Evolutionary conservation across 2,797 vertebrate genomes (phyloP).

Genomic region (Sebastes minor): DNA sequence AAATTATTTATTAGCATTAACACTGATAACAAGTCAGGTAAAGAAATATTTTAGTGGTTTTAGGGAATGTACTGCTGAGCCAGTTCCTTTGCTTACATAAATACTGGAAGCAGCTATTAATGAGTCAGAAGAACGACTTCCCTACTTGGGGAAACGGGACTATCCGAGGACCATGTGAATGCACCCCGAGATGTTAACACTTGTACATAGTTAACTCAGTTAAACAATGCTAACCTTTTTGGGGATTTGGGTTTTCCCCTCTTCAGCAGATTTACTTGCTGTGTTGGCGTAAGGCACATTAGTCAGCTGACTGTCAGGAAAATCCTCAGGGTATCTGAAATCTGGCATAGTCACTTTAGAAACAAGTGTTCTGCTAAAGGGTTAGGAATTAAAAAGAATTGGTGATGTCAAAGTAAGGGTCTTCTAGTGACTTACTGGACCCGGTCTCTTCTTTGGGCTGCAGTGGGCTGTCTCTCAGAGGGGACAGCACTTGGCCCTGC

Average conservation of each 20-base stretch:
- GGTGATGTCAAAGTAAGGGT: not conserved
- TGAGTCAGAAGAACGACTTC: not conserved
- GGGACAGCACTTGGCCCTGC: slow-evolving; percentile 68
- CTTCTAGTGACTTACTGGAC: slow-evolving; percentile 45
- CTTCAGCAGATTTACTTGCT: slow-evolving; percentile 45
- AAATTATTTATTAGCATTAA: not conserved
- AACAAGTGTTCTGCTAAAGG: not conserved
- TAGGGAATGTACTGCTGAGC: not conserved
- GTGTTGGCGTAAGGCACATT: slow-evolving; percentile 15
- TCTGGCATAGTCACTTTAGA: slow-evolving; percentile 42
- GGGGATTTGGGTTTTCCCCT: slow-evolving; percentile 51
- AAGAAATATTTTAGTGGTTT: not conserved
- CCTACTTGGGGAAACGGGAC: not conserved
- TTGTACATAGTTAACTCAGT: not conserved
- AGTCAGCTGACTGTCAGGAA: slow-evolving; percentile 18
- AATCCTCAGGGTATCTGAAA: slow-evolving; percentile 48
- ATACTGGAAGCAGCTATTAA: not conserved
- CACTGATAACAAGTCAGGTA: not conserved
- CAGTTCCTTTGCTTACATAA: not conserved
- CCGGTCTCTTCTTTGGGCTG: slow-evolving; percentile 37
- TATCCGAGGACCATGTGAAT: not conserved
- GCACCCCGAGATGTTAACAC: not conserved
- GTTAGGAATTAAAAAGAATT: not conserved
- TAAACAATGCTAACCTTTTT: slow-evolving; percentile 71
- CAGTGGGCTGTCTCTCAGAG: slow-evolving; percentile 69